Evolutionary conservation across 2,888 invertebrate species (phyloP).

Genomic region (Fissipunctia ypsillon): DNA sequence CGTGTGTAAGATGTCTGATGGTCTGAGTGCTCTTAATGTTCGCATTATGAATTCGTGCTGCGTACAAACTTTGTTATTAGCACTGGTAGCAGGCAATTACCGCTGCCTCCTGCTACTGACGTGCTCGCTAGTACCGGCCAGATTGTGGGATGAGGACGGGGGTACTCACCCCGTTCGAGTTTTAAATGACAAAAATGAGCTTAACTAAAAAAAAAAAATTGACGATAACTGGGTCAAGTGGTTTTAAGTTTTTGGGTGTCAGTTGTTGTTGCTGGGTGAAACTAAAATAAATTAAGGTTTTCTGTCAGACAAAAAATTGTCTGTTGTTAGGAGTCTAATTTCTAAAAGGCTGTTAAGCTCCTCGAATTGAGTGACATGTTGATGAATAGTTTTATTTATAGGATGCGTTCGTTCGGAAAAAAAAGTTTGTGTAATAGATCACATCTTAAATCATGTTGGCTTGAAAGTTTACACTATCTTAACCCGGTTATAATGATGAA

Average conservation of each 20-base stretch:
- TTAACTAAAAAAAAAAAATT: too few relatives aligned
- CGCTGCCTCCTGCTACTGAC: slow-evolving; percentile 55
- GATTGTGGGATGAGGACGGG: slow-evolving; percentile 20
- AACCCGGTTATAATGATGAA: background rate
- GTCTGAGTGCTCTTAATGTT: slow-evolving; percentile 65
- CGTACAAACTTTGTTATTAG: slow-evolving; percentile 73
- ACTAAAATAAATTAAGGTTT: background rate
- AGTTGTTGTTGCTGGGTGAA: background rate
- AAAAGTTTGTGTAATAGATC: background rate
- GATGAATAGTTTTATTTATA: background rate
- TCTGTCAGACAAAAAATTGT: background rate
- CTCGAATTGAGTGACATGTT: background rate
- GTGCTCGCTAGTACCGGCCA: slow-evolving; percentile 32
- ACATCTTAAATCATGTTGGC: too few relatives aligned
- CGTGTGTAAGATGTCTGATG: slow-evolving; percentile 57
- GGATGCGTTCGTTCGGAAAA: background rate
- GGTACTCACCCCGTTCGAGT: slow-evolving; percentile 6
- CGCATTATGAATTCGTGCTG: slow-evolving; percentile 64
- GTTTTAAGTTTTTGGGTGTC: background rate
- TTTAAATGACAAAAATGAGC: slow-evolving; percentile 19
- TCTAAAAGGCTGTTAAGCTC: background rate
- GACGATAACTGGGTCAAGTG: background rate
- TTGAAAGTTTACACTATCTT: background rate
- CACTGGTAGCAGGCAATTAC: slow-evolving; percentile 66
- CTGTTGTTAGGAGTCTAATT: background rate